A percentile compares a stretch with the other conserved stretches of the same genome.
phyloP scores from a whole-genome alignment of 1,140 invertebrate genomes.

The Trichomalopsis sarcophagae region DNA sequence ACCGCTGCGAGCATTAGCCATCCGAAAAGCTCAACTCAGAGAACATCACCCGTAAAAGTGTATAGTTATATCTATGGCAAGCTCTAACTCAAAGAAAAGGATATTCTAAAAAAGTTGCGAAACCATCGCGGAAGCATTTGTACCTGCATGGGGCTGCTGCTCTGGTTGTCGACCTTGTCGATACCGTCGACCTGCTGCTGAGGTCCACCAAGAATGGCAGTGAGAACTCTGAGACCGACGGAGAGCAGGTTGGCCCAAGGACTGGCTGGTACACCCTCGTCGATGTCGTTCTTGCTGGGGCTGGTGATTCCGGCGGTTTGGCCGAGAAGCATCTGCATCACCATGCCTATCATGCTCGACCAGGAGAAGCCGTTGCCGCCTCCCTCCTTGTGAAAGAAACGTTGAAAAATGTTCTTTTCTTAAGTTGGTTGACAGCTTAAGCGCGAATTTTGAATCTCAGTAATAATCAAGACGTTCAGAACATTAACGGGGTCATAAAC shows the following conservation, averaged over 20 bases:
- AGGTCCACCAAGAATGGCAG: slow-evolving; percentile 85
- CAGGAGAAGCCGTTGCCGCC: slow-evolving; percentile 84
- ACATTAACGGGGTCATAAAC: too few species aligned
- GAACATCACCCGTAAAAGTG: background rate
- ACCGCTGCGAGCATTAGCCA: background rate
- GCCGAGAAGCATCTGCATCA: slow-evolving; percentile 90
- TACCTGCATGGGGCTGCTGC: slow-evolving; percentile 89
- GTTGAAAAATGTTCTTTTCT: background rate
- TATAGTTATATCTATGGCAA: background rate
- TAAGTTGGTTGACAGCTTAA: too few species aligned
- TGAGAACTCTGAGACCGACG: slow-evolving; percentile 86
- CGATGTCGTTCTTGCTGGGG: slow-evolving; percentile 88
- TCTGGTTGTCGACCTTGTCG: slow-evolving; percentile 89
- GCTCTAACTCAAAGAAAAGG: background rate
- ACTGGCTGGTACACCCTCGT: slow-evolving; percentile 80
- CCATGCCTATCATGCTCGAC: slow-evolving; percentile 88
- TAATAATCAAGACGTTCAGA: too few species aligned
- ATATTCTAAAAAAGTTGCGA: background rate
- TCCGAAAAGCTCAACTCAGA: background rate
- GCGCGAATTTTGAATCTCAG: too few species aligned
- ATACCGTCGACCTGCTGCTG: slow-evolving; percentile 85
- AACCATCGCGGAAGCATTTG: slow-evolving; percentile 56
- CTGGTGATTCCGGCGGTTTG: slow-evolving; percentile 77
- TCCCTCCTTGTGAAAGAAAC: slow-evolving; percentile 68
- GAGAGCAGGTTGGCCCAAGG: slow-evolving; percentile 92